Evolutionary conservation across 1,140 invertebrate genomes (phyloP).

Genomic region (Phenacoccus solenopsis): DNA sequence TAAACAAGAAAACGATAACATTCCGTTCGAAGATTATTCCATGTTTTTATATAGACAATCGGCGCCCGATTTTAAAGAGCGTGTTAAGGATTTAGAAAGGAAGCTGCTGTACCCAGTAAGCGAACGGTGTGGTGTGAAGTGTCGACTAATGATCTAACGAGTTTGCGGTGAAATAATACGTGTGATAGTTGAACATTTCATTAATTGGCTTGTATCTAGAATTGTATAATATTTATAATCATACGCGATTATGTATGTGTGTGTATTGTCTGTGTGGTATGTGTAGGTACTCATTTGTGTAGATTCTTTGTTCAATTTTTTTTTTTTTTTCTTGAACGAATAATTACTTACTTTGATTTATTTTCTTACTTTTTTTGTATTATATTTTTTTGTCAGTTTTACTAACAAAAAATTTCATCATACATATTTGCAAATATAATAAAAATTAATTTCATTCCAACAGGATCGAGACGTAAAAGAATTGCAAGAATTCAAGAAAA

Average conservation of each 20-base stretch:
- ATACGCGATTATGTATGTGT: no score
- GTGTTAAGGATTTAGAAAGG: slow-evolving; percentile 61
- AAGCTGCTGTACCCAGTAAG: slow-evolving; percentile 63
- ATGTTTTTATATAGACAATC: slow-evolving; percentile 59
- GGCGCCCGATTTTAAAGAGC: slow-evolving; percentile 57
- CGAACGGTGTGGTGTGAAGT: slow-evolving; percentile 21
- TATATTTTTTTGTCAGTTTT: not conserved
- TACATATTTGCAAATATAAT: not conserved
- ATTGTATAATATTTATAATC: no score
- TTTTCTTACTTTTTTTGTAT: not conserved
- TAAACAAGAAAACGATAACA: slow-evolving; percentile 37
- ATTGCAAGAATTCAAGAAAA: slow-evolving; percentile 41
- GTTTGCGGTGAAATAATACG: no score
- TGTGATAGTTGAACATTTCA: no score
- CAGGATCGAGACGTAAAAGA: slow-evolving; percentile 53
- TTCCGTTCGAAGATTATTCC: slow-evolving; percentile 57
- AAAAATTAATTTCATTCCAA: slow-evolving; percentile 24
- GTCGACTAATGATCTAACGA: not conserved
- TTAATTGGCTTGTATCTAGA: no score
- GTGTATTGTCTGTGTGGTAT: not conserved
- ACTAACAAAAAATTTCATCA: no score
- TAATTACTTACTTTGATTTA: no score
- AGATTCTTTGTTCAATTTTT: not conserved
- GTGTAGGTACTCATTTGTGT: not conserved
- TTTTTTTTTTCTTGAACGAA: not conserved